These are phyloP conservation scores for Poeciliopsis turneri DNA, from an alignment of 2,797 vertebrate species.

Conservation along the genomic window DNA sequence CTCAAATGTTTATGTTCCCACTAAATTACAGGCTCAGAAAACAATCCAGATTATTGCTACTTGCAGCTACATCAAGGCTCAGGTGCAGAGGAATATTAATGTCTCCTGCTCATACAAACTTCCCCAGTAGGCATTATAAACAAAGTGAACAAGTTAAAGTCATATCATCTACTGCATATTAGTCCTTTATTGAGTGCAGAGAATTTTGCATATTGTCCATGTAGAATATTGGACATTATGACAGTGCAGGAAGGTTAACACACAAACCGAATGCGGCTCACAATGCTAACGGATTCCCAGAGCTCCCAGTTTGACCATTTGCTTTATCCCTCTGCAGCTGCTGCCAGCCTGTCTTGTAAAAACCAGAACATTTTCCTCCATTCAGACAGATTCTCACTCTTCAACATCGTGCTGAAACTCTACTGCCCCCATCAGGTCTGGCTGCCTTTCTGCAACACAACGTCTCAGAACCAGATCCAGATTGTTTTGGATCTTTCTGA, in stretches of 20 bases:
- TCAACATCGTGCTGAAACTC: no score
- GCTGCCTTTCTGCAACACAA: no score
- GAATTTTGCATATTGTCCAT: neutral
- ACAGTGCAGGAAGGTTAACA: no score
- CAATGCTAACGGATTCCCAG: neutral
- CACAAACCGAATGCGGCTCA: neutral
- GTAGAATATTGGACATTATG: neutral
- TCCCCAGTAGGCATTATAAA: neutral
- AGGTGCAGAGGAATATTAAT: neutral
- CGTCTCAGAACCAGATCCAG: no score
- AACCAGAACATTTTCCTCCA: no score
- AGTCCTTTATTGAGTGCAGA: neutral
- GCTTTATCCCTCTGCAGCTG: no score
- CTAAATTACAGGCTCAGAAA: conserved; percentile 20
- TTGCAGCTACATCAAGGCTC: no score
- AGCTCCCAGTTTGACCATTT: no score
- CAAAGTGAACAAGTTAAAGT: neutral
- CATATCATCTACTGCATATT: neutral
- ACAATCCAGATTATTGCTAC: neutral
- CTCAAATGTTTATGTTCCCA: conserved; percentile 16
- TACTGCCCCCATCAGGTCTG: no score
- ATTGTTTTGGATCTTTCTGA: neutral
- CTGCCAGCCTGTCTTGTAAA: no score
- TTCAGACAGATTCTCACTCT: no score
- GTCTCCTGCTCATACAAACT: neutral